Percentiles rank a stretch among this genome's conserved stretches.
Evolutionary conservation across 2,113 vertebrate genomes (phyloP).

Genomic region (Jacana jacana): DNA sequence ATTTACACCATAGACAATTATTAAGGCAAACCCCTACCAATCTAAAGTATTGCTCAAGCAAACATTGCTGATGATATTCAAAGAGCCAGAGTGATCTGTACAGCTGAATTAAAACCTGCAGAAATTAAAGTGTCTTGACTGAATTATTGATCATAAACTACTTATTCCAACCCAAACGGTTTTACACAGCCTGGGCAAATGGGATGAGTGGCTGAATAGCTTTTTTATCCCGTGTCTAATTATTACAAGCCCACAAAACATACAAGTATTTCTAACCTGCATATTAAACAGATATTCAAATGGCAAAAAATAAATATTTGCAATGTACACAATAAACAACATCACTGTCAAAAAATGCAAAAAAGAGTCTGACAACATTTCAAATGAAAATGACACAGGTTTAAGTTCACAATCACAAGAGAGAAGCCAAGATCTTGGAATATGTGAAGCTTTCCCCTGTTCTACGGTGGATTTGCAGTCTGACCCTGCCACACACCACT

Average conservation of each 20-base stretch:
- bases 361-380: not conserved
- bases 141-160: not conserved
- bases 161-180: not conserved
- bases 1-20: not conserved
- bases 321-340: not conserved
- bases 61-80: not conserved
- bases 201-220: not conserved
- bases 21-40: not conserved
- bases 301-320: not conserved
- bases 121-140: not conserved
- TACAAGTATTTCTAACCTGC: not conserved
- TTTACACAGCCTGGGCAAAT: not conserved
- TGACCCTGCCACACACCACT: not conserved
- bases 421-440: not conserved
- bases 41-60: not conserved
- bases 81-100: not conserved
- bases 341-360: not conserved
- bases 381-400: not conserved
- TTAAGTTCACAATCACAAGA: not conserved
- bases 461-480: not conserved
- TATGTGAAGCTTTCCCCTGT: not conserved
- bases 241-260: not conserved
- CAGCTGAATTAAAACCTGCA: not conserved
- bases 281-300: not conserved
- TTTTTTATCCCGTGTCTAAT: not conserved